Evolutionary conservation across 2,888 invertebrate genomes (phyloP).

Genomic region (Ephialtes manifestator): DNA sequence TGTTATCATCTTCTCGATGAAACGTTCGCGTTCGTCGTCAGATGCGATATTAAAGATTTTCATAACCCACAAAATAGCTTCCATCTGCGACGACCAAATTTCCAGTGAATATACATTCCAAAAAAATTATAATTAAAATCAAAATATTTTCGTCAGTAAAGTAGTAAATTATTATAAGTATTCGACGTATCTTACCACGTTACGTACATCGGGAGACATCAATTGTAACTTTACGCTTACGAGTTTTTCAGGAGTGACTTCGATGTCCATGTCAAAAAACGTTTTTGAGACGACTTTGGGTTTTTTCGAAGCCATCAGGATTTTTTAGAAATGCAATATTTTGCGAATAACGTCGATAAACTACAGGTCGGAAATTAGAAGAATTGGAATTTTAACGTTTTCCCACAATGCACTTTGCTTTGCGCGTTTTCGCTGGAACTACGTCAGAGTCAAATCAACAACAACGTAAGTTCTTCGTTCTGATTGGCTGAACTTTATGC

Average conservation of each 20-base stretch:
- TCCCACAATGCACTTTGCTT: background rate
- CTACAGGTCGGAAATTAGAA: too few species aligned
- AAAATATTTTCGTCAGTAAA: background rate
- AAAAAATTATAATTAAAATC: too few species aligned
- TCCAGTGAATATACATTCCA: background rate
- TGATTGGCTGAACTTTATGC: too few species aligned
- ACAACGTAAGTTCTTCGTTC: background rate
- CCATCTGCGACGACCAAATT: background rate
- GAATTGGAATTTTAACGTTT: background rate
- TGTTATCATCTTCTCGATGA: background rate
- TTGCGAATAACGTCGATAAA: background rate
- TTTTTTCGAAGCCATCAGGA: background rate
- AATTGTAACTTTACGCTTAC: background rate
- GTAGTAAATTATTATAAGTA: background rate
- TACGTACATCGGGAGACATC: background rate
- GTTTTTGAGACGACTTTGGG: background rate
- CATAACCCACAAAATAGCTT: background rate
- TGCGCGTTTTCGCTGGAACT: background rate
- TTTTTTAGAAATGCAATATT: background rate
- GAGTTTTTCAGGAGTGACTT: background rate
- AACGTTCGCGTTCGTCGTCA: background rate
- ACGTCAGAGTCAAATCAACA: slow-evolving; percentile 1
- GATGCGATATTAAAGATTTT: background rate
- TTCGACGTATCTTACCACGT: background rate
- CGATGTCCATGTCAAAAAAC: background rate